These are phyloP conservation scores for Forbesichthys agassizii DNA, from an alignment of 2,113 vertebrate genomes.

Conservation along the genomic window DNA sequence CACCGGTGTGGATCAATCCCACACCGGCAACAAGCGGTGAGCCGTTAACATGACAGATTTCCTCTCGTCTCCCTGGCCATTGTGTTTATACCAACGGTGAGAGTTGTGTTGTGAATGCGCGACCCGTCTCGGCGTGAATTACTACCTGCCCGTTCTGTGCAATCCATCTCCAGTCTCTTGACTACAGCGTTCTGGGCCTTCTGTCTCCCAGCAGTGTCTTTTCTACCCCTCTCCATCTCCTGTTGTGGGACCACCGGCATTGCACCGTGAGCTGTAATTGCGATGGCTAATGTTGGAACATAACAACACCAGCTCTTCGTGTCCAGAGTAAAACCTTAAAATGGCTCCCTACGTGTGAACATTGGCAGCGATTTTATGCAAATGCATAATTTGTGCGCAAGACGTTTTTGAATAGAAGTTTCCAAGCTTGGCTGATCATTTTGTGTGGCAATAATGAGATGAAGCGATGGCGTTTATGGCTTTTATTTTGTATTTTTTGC, in stretches of 20 bases:
- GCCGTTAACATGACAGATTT: no score
- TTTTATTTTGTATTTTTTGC: no score
- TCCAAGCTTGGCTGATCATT: no score
- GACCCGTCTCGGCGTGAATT: slow-evolving; percentile 31
- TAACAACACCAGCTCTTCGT: slow-evolving; percentile 21
- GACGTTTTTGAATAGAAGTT: no score
- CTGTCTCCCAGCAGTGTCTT: slow-evolving; percentile 25
- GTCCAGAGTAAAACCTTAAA: slow-evolving; percentile 29
- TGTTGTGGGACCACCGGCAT: slow-evolving; percentile 5
- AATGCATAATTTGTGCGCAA: no score
- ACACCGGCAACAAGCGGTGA: no score
- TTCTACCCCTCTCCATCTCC: slow-evolving; percentile 19
- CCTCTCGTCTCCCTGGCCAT: neutral
- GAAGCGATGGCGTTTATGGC: no score
- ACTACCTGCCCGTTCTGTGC: slow-evolving; percentile 10
- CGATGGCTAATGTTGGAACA: slow-evolving; percentile 33
- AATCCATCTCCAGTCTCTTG: slow-evolving; percentile 18
- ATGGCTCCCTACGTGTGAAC: slow-evolving; percentile 8
- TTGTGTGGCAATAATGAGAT: no score
- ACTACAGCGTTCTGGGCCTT: slow-evolving; percentile 11
- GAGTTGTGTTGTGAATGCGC: slow-evolving; percentile 26
- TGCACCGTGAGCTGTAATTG: slow-evolving; percentile 37
- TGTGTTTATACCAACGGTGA: slow-evolving; percentile 37
- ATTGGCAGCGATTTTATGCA: no score
- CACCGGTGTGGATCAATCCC: no score